These are phyloP conservation scores for Bagarius yarrelli DNA, from an alignment of 2,113 vertebrate genomes.

Conservation along the genomic window DNA sequence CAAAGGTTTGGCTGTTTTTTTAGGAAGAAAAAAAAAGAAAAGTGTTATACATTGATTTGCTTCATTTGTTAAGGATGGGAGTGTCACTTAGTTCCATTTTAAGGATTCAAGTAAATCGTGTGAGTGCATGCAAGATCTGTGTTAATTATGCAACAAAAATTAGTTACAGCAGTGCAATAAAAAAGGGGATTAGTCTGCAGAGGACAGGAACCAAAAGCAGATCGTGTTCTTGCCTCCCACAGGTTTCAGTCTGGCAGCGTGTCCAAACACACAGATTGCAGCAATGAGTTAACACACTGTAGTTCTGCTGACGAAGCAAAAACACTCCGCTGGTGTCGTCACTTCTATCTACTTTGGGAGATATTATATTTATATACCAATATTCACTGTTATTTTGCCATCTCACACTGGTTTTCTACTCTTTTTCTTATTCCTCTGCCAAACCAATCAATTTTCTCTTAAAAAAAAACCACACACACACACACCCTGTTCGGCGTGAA, in stretches of 20 bases:
- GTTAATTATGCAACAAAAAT: not conserved
- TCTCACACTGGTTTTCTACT: not conserved
- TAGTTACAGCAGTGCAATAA: not conserved
- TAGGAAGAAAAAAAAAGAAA: not conserved
- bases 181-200: constrained; percentile 6
- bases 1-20: not conserved
- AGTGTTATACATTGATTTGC: not conserved
- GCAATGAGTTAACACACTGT: constrained; percentile 23
- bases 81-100: not conserved
- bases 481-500: not conserved
- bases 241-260: constrained; percentile 39
- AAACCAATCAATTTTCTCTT: not conserved
- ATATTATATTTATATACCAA: not conserved
- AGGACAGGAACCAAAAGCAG: constrained; percentile 28
- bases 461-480: not conserved
- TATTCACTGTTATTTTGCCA: too few relatives aligned
- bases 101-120: not conserved
- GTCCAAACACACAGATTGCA: constrained; percentile 24
- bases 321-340: not conserved
- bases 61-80: not conserved
- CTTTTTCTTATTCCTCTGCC: not conserved
- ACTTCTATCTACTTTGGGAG: constrained; percentile 25
- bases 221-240: constrained; percentile 42
- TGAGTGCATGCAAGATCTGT: not conserved
- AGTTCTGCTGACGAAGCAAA: constrained; percentile 37